Evolutionary conservation across 2,888 invertebrate species (phyloP), one percentile per base, ranked within the genome.

Genomic region (Watsonalla cultraria): DNA sequence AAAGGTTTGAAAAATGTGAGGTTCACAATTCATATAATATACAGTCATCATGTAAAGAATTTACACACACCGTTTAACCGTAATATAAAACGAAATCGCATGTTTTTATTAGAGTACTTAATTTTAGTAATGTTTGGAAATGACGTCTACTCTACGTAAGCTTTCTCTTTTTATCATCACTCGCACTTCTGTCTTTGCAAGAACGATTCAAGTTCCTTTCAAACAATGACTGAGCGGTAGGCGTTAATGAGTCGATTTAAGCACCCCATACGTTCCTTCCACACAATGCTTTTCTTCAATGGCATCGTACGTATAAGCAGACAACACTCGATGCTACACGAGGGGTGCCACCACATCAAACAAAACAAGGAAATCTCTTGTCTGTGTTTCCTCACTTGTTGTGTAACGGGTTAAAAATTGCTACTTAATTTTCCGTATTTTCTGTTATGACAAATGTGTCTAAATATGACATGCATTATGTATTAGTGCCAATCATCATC

Each of bases 301-400:
- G 70, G 64, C 72, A 71, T 70, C 74, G 75, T 73, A 75, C 74
- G 66, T 72, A 65, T 60, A 68, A 68, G 48, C 14, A 14, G 37
- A 72, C 76, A 73, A 68, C 77, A 76, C 81, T 81, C 77, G 74
- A 78, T 74, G 76, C 66, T 68, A 60, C 42, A 42, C 61, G 66
- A 78, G 84, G 84, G 84, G 86, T 82, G 78, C 80, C 74, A 74
- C 63, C 68, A 75, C 76, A 78, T 74, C 74, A 78, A 82, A 83
- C 83, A 80, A 82, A 85, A 84, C 84, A 76, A 74, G 80, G 74
- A 82, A 83, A 81, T 74, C 78, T 76, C 74, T 77, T 80, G 80
- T 82, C 75, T 75, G 78, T 76, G 76, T 80, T 81, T 81, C 80
- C 78, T 76, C 70, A 71, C 73, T 75, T 73, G 66, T 72, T 66